Evolutionary conservation across 2,888 invertebrate genomes (phyloP), one percentile per base, ranked within the genome.

Genomic region (Hirudinaria manillensis): DNA sequence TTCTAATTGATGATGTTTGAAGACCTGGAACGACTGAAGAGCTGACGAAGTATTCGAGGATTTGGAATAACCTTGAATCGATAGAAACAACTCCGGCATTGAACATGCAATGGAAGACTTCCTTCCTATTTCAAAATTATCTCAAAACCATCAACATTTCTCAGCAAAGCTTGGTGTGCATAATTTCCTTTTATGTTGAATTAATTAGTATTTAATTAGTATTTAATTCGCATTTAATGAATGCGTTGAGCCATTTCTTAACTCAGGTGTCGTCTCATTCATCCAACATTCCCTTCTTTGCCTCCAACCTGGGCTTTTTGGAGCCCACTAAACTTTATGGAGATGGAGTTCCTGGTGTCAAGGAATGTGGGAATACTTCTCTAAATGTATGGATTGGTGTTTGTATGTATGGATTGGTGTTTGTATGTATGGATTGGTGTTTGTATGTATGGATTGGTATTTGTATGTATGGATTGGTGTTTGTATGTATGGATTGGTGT

Each of bases 291-390:
- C 94, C 94, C 90, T 85, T 85, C 71, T 94, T 91, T 87, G 93
- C 93, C 61, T 90, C 92, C n/a, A 92, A 92, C 84, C 88, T 94
- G 78, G 90, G 91, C 79, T 88, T 89, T 74, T 78, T 85, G 74
- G 85, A 85, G 76, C 85, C 85, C 29, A 83, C 81, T 55, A 81
- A 83, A 76, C 83, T 56, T 19, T 27, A 27, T 61, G 61, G 36
- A 27, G 16, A 56, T 75, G 53, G 72, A 56, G 32, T 29, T 70
- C 2, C 68, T 19, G 76, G 65, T 27, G 55, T 34, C 61, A 73
- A 27, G 19, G 53, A 61, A 16, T 27, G 10, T 29, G 29, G 24
- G 10, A 61, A 61, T 27, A 27, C 24, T 29, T 61, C 4, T 61
- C 7, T 61, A 27, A 27, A 61, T 27, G 61, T 61, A 61, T 16